Evolutionary conservation across 2,113 vertebrate species (phyloP).

Genomic region (Grammomys dolichurus): DNA sequence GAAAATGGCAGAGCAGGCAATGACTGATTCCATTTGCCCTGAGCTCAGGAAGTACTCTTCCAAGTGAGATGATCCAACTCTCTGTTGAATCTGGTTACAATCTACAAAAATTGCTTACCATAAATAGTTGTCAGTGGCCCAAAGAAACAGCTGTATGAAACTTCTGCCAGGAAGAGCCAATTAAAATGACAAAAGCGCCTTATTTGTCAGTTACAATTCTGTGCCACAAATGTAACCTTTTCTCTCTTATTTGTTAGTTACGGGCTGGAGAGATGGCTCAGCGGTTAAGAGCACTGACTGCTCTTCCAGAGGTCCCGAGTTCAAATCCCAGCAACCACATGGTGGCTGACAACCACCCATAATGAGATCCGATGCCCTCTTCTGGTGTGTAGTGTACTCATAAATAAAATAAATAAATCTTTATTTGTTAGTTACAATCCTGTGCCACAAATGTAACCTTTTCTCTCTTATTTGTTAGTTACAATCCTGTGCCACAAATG

Average conservation of each 20-base stretch:
- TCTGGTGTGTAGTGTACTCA: too few species aligned
- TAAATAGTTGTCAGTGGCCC: constrained; percentile 79
- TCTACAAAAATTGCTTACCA: constrained; percentile 72
- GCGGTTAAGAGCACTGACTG: too few species aligned
- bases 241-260: constrained; percentile 26
- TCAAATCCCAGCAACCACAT: too few species aligned
- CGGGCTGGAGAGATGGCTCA: too few species aligned
- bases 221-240: constrained; percentile 48
- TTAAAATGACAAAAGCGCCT: constrained; percentile 63
- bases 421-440: constrained; percentile 57
- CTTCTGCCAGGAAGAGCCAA: constrained; percentile 77
- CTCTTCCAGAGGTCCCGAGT: too few species aligned
- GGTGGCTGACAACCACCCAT: too few species aligned
- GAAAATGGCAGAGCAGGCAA: background rate
- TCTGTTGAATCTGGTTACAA: constrained; percentile 73
- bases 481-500: constrained; percentile 52
- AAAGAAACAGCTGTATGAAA: constrained; percentile 81
- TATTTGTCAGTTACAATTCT: constrained; percentile 62
- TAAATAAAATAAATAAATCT: too few species aligned
- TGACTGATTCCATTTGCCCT: background rate
- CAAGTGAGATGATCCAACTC: background rate
- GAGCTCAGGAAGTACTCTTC: constrained; percentile 67
- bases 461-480: constrained; percentile 25
- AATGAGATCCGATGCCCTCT: too few species aligned
- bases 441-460: constrained; percentile 50